Conservation (phyloP, 1,140 invertebrate species). For the Cardiocondyla obscurior region DNA sequence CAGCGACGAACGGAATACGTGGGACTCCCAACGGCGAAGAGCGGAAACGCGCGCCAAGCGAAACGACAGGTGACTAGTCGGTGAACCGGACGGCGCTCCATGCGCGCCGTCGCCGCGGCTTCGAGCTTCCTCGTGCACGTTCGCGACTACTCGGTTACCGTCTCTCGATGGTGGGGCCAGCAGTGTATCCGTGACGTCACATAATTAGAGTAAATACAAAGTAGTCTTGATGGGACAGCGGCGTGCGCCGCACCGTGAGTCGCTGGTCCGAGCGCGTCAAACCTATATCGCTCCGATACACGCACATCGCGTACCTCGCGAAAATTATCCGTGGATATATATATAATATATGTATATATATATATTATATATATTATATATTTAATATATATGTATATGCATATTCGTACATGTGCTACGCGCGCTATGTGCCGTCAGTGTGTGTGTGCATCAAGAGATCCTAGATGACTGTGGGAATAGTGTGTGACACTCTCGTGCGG, state of each 20-base stretch:
- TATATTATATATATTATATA: conserved; percentile 35
- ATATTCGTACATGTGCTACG: conserved; percentile 31
- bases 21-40: too few relatives aligned
- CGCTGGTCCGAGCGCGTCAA: conserved; percentile 83
- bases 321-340: conserved; percentile 55
- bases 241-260: conserved; percentile 85
- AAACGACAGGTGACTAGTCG: conserved; percentile 69
- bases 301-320: conserved; percentile 70
- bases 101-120: conserved; percentile 68
- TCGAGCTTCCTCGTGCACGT: conserved; percentile 69
- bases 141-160: conserved; percentile 66
- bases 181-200: conserved; percentile 88
- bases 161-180: conserved; percentile 74
- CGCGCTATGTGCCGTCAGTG: conserved; percentile 76
- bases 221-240: conserved; percentile 88
- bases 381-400: background rate
- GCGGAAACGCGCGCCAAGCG: conserved; percentile 7
- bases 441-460: conserved; percentile 73
- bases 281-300: conserved; percentile 76
- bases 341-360: conserved; percentile 10
- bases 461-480: conserved; percentile 81
- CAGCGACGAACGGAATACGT: too few relatives aligned
- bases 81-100: conserved; percentile 41
- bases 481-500: conserved; percentile 78
- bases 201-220: conserved; percentile 92